Evolutionary conservation across 2,113 vertebrate species (phyloP), one percentile per base, ranked within the genome.

Genomic region (Alces alces): DNA sequence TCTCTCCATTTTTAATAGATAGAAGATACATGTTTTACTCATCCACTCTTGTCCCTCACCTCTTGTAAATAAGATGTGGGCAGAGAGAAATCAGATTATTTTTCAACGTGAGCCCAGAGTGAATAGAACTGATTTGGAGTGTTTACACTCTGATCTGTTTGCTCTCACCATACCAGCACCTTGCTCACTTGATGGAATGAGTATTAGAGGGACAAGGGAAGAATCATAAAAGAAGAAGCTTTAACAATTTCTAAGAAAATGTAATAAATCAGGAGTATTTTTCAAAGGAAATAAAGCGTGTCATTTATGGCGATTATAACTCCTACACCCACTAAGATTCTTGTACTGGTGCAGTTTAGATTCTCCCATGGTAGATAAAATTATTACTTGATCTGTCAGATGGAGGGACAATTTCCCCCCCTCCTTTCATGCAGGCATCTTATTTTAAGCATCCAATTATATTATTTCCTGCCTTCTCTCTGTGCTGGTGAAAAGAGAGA

Each of bases 211-310:
- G 96, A 96, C 91, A 97, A 91, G 79, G 94, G 93, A 96, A 98
- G 21, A 98, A 92, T 98, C 98, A 98, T 98, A 98, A 98, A 66
- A 70, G 98, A 98, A 98, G 98, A 98, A 99, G 96, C 97, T 98
- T 97, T 98, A 97, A 98, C 98, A 98, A 97, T 98, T 98, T 98
- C 98, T 98, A 98, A 98, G 98, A 98, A 99, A 99, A 98, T 98
- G 97, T 97, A 98, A 98, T 98, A 98, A 99, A 99, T 98, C 97
- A 98, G 95, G 96, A 98, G 86, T 96, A 98, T 98, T 98, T 97
- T 99, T 99, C 98, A 98, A 99, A 98, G 97, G 97, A 97, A 99
- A 98, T 98, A 98, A 98, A 98, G 98, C 98, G 95, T 98, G 97
- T 98, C 97, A 98, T 98, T 98, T 99, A 98, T 98, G 97, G 98